Evolutionary conservation across 2,888 invertebrate genomes (phyloP).

Genomic region (Therioaphis trifolii): DNA sequence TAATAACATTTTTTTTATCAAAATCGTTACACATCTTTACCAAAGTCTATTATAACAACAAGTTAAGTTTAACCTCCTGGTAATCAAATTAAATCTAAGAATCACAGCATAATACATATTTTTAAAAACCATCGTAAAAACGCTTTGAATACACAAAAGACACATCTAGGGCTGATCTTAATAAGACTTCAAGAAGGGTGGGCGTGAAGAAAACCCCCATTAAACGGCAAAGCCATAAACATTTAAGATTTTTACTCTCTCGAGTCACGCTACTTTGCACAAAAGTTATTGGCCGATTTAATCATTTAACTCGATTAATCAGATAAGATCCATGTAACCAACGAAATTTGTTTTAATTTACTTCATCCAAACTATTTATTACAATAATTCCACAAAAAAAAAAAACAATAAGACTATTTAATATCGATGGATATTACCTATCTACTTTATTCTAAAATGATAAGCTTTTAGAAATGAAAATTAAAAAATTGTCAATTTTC

Average conservation of each 20-base stretch:
- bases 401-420: too few species aligned
- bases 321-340: conserved; percentile 22
- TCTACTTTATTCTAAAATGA: neutral
- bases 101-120: conserved; percentile 45
- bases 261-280: neutral
- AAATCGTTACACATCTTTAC: neutral
- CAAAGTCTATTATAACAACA: neutral
- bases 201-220: conserved; percentile 22
- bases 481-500: neutral
- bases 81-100: conserved; percentile 52
- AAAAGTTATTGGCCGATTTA: conserved; percentile 55
- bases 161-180: conserved; percentile 10
- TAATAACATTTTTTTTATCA: neutral
- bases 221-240: conserved; percentile 45
- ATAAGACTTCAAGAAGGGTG: conserved; percentile 33
- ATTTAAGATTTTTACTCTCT: conserved; percentile 51
- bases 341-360: neutral
- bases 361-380: neutral
- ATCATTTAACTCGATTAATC: conserved; percentile 44
- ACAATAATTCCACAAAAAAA: neutral
- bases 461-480: neutral
- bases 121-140: conserved; percentile 59
- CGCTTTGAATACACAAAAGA: conserved; percentile 52
- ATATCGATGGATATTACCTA: too few species aligned
- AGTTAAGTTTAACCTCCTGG: conserved; percentile 38